Conservation (phyloP, 2,888 invertebrate genomes). For the Nymphalis polychloros region DNA sequence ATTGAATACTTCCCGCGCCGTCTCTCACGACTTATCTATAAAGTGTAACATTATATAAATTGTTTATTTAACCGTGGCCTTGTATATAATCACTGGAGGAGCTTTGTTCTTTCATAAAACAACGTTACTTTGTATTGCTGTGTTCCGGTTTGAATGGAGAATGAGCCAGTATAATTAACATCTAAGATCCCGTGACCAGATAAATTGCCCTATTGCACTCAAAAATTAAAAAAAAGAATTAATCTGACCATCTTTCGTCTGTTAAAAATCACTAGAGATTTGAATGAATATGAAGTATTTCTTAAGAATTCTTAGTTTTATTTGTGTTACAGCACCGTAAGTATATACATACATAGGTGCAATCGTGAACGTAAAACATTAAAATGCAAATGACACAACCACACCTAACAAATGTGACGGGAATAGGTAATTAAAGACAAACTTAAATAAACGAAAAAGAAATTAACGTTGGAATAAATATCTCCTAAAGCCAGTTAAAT, state of each 20-base stretch:
- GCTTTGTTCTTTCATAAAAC: too few species aligned
- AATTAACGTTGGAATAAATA: neutral
- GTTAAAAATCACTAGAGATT: too few species aligned
- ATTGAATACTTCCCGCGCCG: slow-evolving; percentile 56
- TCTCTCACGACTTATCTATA: slow-evolving; percentile 46
- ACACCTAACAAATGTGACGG: slow-evolving; percentile 1
- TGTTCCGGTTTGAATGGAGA: too few species aligned
- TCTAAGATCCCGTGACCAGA: too few species aligned
- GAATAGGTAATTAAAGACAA: slow-evolving; percentile 12
- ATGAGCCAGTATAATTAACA: too few species aligned
- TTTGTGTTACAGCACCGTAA: neutral
- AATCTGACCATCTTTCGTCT: too few species aligned
- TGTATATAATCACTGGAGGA: neutral
- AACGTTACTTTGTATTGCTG: too few species aligned
- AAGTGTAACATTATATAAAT: slow-evolving; percentile 16
- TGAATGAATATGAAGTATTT: neutral
- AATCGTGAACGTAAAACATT: slow-evolving; percentile 2
- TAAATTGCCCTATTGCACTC: neutral
- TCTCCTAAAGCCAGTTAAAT: too few species aligned
- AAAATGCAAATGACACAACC: slow-evolving; percentile 17
- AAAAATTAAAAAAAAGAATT: neutral
- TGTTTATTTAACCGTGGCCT: neutral
- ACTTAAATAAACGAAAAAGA: neutral
- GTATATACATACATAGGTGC: neutral
- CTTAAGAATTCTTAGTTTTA: neutral